Evolutionary conservation across 2,113 vertebrate genomes (phyloP), one percentile per base, ranked within the genome.

Genomic region (Colaptes auratus): DNA sequence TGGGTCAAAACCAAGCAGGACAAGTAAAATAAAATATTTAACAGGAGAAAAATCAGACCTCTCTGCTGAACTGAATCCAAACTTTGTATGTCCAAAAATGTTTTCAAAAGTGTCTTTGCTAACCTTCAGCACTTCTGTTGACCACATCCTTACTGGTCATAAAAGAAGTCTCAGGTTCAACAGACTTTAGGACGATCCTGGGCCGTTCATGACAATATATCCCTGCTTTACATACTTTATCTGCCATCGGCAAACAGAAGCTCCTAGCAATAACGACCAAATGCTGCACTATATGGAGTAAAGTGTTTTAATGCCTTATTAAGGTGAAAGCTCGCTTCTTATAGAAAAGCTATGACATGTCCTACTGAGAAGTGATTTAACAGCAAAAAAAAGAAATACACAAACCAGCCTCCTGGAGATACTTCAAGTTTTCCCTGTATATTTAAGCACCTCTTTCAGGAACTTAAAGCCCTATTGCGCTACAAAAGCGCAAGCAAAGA

Each of bases 191-290:
- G 0, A 3, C 0, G 17, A n/a, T 56, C 8, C 24, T 7, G 36
- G 42, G n/a, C 33, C 0, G 0, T 1, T 9, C 7, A 8, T 8
- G 44, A 20, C 1, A 7, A 12, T 23, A 6, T 0, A 3, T 0
- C 14, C 50, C 28, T 42, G 15, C 44, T 50, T 8, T 3, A 74
- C 1, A 17, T 1, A 16, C 24, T 48, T 75, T 23, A 44, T 6
- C 39, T n/a, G 23, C 48, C 74, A 20, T 25, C 1, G 5, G 4
- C 81, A 78, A 79, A 65, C 6, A 1, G 2, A 15, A 63, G 6
- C 25, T 12, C 27, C 53, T 30, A 55, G 14, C 11, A 56, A 12
- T 2, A 52, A 31, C 0, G 25, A 48, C 4, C 69, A 28, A n/a
- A 4, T 0, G 1, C 60, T 30, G 11, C 1, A 1, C 10, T 31